Conservation (phyloP, 2,888 invertebrate species). For the Tiliacea aurago region DNA sequence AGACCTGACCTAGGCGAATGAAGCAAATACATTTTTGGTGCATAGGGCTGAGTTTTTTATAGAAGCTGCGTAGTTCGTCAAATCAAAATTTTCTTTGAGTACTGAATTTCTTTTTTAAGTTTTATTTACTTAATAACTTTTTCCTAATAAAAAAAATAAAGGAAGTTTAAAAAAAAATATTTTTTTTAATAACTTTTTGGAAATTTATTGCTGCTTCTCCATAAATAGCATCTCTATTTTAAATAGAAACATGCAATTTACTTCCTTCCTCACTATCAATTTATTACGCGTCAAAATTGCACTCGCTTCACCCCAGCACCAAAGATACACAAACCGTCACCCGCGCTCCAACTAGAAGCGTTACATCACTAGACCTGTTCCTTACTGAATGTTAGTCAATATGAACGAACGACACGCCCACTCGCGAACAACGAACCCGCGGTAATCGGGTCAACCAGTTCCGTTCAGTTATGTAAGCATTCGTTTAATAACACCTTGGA, state of each 20-base stretch:
- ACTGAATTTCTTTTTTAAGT: neutral
- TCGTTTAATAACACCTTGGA: slow-evolving; percentile 36
- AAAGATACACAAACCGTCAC: slow-evolving; percentile 21
- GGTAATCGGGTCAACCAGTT: slow-evolving; percentile 76
- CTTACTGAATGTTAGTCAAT: slow-evolving; percentile 57
- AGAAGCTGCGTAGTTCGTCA: neutral
- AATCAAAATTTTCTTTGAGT: neutral
- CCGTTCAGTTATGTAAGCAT: slow-evolving; percentile 59
- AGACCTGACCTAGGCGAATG: slow-evolving; percentile 59
- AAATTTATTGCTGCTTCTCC: neutral
- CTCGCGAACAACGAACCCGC: slow-evolving; percentile 77
- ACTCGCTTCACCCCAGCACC: neutral
- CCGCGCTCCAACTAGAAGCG: slow-evolving; percentile 1
- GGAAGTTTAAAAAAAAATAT: no score
- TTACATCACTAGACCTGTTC: slow-evolving; percentile 51
- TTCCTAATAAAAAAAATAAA: neutral
- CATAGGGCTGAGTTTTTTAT: neutral
- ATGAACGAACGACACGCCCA: slow-evolving; percentile 75
- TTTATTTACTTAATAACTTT: neutral
- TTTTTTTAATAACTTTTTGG: neutral
- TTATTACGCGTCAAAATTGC: neutral
- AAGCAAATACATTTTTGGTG: slow-evolving; percentile 19
- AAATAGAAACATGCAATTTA: neutral
- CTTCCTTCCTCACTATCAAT: rapidly evolving
- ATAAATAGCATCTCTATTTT: neutral